Percentiles rank a stretch among this genome's conserved stretches.
Conservation (phyloP, 2,888 invertebrate genomes). For the Desoria tigrina region DNA sequence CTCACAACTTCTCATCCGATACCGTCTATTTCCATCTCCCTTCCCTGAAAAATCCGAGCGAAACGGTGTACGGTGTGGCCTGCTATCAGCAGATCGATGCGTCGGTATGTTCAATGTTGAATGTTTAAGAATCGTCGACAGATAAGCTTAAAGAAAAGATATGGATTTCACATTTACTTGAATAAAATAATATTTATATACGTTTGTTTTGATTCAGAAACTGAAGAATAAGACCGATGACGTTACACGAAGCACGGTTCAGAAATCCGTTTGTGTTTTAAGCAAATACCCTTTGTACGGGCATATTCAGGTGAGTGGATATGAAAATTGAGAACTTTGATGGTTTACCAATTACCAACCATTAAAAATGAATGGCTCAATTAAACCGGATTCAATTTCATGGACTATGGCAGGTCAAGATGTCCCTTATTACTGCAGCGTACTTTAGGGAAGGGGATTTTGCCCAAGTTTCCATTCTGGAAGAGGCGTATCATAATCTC, state of each 20-base stretch:
- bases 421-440: conserved; percentile 92
- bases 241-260: conserved; percentile 94
- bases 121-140: conserved; percentile 43
- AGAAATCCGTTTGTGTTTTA: conserved; percentile 95
- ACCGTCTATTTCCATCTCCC: conserved; percentile 96
- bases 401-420: conserved; percentile 64
- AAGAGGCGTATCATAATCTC: conserved; percentile 89
- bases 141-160: neutral
- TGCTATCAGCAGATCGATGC: conserved; percentile 97
- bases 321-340: neutral
- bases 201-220: conserved; percentile 70
- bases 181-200: neutral
- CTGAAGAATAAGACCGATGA: conserved; percentile 88
- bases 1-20: conserved; percentile 93
- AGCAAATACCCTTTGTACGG: conserved; percentile 90
- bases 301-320: conserved; percentile 78
- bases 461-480: conserved; percentile 79
- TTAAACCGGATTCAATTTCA: neutral
- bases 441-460: conserved; percentile 96
- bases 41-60: conserved; percentile 76
- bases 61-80: conserved; percentile 92
- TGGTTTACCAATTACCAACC: neutral
- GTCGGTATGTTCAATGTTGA: conserved; percentile 72
- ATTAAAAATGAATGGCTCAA: neutral
- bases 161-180: neutral